Base-by-base conservation (phyloP, 2,113 vertebrate genomes). In the Mustela lutreola region DNA sequence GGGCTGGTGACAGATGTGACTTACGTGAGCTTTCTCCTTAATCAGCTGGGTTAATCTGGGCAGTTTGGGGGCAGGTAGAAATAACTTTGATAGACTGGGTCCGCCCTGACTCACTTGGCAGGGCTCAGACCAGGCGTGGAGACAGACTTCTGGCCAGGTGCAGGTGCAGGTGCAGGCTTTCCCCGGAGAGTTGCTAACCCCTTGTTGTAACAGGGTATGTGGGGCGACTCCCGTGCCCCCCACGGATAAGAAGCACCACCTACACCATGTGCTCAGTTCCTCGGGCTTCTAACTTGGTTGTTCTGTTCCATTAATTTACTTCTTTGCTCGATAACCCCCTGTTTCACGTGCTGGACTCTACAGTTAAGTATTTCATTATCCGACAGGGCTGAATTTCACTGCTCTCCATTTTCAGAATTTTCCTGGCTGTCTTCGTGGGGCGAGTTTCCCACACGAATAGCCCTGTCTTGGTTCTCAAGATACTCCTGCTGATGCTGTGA, bases 401-500 rank as follows among this genome's bases (percentile, higher is more conserved):
- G 73, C 12, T 94, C 76, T 80, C 79, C 67, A 65, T 93, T 90
- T 90, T 80, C 39, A 67, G 60, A 67, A 71, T 84, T 76, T 84
- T 95, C 28, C 42, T 39, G 73, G 15, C 62, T 89, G 0, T 82
- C 58, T 42, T 96, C 33, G 26, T 10, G 5, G 65, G 58, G 4
- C 53, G 45, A 93, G 39, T 80, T 95, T 95, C 73, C 83, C 73
- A 24, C 56, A 22, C 24, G 48, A 81, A 71, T 93, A 50, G 84
- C 31, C 14, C 58, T 56, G 4, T 80, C n/a, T 70, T 70, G 16
- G 53, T 94, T 95, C 93, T 89, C 86, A 97, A 90, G 80, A 84
- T 81, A 76, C 67, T 70, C 70, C 56, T 92, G 15, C 50, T 81
- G 71, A 70, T 81, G 75, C 62, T 83, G 65, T 80, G 60, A 81